Percentiles rank a stretch among this genome's conserved stretches.
Evolutionary conservation across 2,888 invertebrate genomes (phyloP).

Genomic region (Ectemnius continuus): DNA sequence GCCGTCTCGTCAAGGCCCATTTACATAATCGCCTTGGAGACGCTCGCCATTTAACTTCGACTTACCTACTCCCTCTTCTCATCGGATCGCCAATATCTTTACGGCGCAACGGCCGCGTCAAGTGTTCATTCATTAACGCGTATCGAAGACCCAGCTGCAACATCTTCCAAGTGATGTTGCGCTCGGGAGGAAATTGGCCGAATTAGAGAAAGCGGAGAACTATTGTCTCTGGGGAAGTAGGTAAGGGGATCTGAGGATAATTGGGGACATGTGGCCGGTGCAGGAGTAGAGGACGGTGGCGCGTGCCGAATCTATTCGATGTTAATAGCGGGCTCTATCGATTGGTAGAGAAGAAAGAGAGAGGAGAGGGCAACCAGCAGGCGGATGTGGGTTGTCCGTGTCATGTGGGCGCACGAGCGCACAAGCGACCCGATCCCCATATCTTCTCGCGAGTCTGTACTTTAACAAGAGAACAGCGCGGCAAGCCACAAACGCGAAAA

Average conservation of each 20-base stretch:
- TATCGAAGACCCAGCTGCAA: too few species aligned
- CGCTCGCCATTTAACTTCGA: neutral
- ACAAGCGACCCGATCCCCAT: constrained; percentile 53
- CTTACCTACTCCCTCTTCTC: neutral
- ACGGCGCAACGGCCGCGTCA: too few species aligned
- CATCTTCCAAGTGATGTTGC: too few species aligned
- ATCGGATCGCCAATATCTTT: too few species aligned
- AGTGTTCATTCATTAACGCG: too few species aligned
- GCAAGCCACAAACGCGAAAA: neutral
- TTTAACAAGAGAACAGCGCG: too few species aligned
- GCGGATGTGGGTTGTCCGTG: constrained; percentile 70
- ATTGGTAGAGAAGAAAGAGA: constrained; percentile 14
- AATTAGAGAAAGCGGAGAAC: too few species aligned
- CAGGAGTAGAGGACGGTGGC: constrained; percentile 1
- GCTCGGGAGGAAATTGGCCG: too few species aligned
- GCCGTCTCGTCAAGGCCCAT: constrained; percentile 1
- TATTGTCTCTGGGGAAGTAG: too few species aligned
- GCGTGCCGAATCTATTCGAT: constrained; percentile 41
- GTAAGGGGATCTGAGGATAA: neutral
- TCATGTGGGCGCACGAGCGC: constrained; percentile 53
- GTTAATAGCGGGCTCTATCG: constrained; percentile 42
- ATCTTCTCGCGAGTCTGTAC: constrained; percentile 12
- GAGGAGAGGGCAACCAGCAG: neutral
- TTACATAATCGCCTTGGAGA: neutral
- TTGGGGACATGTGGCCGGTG: constrained; percentile 4